Conservation (phyloP, 2,113 vertebrate species). For the Oenanthe oenanthe region DNA sequence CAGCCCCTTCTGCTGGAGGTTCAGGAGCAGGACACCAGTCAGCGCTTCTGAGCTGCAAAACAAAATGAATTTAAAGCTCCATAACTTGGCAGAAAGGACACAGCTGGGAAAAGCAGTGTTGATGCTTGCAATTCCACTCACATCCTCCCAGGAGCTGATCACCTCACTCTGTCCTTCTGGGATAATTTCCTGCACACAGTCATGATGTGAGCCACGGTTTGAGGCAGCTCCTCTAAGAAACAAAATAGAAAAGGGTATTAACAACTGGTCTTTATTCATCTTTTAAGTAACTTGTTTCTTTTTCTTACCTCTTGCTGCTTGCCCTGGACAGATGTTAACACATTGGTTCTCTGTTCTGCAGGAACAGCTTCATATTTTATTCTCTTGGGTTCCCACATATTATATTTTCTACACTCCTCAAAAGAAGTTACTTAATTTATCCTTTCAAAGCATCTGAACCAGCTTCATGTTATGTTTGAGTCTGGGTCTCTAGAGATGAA, state of each 20-base stretch:
- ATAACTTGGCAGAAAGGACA: background rate
- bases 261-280: background rate
- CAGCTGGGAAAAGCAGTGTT: fast-evolving
- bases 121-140: background rate
- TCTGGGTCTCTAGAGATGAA: background rate
- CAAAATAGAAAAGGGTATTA: background rate
- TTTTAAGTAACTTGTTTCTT: background rate
- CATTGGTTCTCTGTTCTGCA: background rate
- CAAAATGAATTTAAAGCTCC: background rate
- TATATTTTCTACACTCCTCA: background rate
- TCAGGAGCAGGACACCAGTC: background rate
- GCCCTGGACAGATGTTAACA: background rate
- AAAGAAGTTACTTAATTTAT: constrained; percentile 15
- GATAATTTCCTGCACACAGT: background rate
- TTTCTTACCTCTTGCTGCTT: background rate
- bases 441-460: background rate
- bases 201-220: background rate
- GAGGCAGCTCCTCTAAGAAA: background rate
- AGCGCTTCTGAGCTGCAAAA: background rate
- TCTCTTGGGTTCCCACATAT: background rate
- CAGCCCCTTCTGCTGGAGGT: background rate
- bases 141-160: background rate
- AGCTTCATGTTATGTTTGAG: background rate
- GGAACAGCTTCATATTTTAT: background rate
- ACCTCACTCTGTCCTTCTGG: constrained; percentile 5